Evolutionary conservation across 2,797 vertebrate species (phyloP), one percentile per base, ranked within the genome.

Genomic region (Nasua narica): DNA sequence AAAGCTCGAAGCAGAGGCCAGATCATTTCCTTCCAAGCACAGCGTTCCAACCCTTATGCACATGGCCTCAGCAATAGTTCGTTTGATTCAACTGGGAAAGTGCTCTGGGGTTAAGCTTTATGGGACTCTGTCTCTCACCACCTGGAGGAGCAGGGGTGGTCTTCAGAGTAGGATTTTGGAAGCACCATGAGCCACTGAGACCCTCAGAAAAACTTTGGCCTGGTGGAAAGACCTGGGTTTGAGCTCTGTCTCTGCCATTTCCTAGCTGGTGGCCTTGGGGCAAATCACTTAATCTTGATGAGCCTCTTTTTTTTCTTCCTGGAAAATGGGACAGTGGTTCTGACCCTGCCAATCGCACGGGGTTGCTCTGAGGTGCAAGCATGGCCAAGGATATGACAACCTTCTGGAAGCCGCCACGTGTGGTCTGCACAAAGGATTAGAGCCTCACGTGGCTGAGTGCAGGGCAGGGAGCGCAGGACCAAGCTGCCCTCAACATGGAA

Each of bases 381-480:
- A 12, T 0, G 10, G 4, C 74, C 32, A 1, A 25, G 21, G 54
- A 40, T 14, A 0, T 5, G 70, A 52, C 1, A 10, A 27, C 2
- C 12, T 19, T 58, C 19, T 18, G 14, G n/a, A 46, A 81, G 29
- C 27, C 29, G 8, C 32, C 6, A 16, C 35, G 32, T 5, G 6
- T 9, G 7, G n/a, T 1, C 7, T 12, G 0, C 16, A 29, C 11
- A 23, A 1, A 5, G 2, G 0, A 0, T 9, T 32, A 52, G 21
- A 10, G 18, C 13, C 35, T 54, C 35, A 0, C 16, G 16, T 7
- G 48, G 29, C 29, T 1, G 14, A 72, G 43, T 1, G 8, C 29
- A 46, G 35, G 46, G 62, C 25, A 8, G 7, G 29, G 52, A 0
- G 10, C 32, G 35, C 21, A n/a, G 16, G 78, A 23, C 40, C 18